Evolutionary conservation across 2,113 vertebrate species (phyloP).

Genomic region (Cyanoliseus patagonus): DNA sequence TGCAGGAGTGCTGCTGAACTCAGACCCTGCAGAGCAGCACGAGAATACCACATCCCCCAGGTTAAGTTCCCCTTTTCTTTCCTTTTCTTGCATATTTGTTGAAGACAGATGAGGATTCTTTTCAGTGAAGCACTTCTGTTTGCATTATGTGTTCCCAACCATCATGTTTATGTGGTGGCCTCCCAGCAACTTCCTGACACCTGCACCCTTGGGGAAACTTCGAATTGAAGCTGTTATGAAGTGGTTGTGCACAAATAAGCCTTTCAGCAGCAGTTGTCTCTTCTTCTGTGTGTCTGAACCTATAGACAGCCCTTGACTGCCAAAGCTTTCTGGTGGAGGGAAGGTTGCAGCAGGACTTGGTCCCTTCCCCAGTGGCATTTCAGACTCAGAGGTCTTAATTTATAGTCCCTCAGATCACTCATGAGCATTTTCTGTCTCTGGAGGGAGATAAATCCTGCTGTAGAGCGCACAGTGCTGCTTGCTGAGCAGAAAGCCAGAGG

Average conservation of each 20-base stretch:
- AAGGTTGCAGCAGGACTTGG: background rate
- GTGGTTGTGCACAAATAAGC: background rate
- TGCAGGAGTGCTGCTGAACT: conserved; percentile 42
- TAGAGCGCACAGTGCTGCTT: background rate
- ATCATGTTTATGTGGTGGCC: background rate
- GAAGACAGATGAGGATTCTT: background rate
- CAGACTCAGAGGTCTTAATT: background rate
- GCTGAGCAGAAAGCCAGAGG: background rate
- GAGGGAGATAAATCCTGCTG: background rate
- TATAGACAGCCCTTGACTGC: background rate
- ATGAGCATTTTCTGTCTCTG: background rate
- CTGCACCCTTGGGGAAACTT: background rate
- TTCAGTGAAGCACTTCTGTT: conserved; percentile 20
- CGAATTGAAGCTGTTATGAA: background rate
- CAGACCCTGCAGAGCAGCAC: background rate
- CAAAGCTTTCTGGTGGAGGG: background rate
- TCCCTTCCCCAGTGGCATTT: background rate
- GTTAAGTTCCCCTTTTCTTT: conserved; percentile 20
- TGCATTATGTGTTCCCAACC: conserved; percentile 6
- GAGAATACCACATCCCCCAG: background rate
- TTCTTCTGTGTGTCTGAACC: background rate
- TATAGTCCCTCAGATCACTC: background rate
- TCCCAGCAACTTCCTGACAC: background rate
- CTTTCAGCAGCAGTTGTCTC: background rate
- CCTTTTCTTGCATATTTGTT: background rate